These are phyloP conservation scores for Mustela nigripes DNA, from an alignment of 2,113 vertebrate species.

Conservation along the genomic window DNA sequence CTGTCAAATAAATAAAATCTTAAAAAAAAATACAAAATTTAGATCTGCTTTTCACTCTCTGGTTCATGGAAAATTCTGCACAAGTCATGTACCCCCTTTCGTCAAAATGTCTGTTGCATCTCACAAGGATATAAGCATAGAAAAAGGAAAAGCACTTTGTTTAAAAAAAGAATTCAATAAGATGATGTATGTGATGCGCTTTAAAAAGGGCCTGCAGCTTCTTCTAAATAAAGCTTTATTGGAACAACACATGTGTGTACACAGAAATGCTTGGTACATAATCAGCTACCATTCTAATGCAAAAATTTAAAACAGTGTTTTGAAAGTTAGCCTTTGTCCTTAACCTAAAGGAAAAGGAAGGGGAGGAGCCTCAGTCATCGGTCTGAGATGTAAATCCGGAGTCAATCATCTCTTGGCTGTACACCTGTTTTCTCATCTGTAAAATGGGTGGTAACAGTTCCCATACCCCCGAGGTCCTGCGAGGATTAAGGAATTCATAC, in stretches of 20 bases:
- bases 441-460: not conserved
- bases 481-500: not conserved
- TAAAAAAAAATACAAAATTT: not conserved
- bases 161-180: not conserved
- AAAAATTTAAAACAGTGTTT: too few species aligned
- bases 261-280: not conserved
- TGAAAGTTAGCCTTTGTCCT: not conserved
- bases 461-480: not conserved
- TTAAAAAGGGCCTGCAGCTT: not conserved
- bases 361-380: not conserved
- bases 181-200: not conserved
- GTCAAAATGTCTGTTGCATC: not conserved
- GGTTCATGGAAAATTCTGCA: not conserved
- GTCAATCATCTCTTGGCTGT: not conserved
- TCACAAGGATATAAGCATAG: not conserved
- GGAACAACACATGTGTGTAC: not conserved
- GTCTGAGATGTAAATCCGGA: not conserved
- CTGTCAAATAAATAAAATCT: too few species aligned
- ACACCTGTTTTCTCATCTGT: not conserved
- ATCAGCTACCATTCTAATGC: not conserved
- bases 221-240: not conserved
- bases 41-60: not conserved
- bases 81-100: not conserved
- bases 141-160: not conserved
- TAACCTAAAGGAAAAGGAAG: not conserved